A percentile compares a stretch with the other conserved stretches of the same genome.
Evolutionary conservation across 2,797 vertebrate species (phyloP).

Genomic region (Platalea minor): DNA sequence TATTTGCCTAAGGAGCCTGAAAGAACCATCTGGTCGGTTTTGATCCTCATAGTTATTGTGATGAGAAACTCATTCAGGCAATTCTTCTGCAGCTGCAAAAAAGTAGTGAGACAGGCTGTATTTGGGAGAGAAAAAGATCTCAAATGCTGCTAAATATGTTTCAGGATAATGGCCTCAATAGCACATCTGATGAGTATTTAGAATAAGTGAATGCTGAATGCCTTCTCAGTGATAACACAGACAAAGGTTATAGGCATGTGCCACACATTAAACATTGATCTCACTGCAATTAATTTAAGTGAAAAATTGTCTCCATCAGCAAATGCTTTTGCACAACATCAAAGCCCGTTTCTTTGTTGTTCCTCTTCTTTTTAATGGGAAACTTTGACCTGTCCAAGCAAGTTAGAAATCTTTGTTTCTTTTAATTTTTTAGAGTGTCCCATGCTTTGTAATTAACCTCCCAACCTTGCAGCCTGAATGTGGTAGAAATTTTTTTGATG

Average conservation of each 20-base stretch:
- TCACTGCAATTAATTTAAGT: slow-evolving; percentile 20
- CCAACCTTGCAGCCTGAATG: not conserved
- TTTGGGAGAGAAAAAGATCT: not conserved
- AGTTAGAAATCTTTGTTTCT: not conserved
- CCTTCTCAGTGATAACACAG: slow-evolving; percentile 18
- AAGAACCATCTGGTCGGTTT: slow-evolving; percentile 32
- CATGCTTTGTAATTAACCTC: not conserved
- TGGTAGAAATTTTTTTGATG: not conserved
- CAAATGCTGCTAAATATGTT: slow-evolving; percentile 33
- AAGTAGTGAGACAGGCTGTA: slow-evolving; percentile 45
- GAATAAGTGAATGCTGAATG: slow-evolving; percentile 6
- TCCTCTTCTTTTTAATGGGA: not conserved
- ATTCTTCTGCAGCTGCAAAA: slow-evolving; percentile 55
- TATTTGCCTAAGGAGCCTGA: slow-evolving; percentile 19
- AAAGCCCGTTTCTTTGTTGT: not conserved
- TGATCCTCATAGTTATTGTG: slow-evolving; percentile 30
- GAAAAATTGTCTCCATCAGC: slow-evolving; percentile 49
- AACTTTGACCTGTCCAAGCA: not conserved
- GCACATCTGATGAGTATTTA: slow-evolving; percentile 26
- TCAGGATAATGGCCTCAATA: not conserved
- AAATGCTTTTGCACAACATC: slow-evolving; percentile 27
- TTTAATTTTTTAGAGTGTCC: not conserved
- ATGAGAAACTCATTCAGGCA: slow-evolving; percentile 46
- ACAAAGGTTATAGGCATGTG: slow-evolving; percentile 31
- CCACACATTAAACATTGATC: not conserved